Conservation (phyloP, 2,888 invertebrate species). For the Limenitis camilla region DNA sequence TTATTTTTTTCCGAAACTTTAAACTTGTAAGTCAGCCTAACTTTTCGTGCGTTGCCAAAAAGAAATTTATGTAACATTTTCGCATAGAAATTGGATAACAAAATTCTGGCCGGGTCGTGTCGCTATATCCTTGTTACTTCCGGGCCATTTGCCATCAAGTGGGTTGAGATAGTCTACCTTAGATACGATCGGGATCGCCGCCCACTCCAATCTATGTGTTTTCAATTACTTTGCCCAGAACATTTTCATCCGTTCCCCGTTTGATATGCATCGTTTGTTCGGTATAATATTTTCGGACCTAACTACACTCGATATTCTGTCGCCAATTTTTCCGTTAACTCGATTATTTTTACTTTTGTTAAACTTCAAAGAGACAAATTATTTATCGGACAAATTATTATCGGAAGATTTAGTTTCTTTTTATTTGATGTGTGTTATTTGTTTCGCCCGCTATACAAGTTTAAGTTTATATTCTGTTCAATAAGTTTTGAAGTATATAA, state of each 20-base stretch:
- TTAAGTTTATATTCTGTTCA: too few species aligned
- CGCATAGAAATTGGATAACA: constrained; percentile 48
- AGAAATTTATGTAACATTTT: constrained; percentile 41
- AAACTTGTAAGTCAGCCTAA: background rate
- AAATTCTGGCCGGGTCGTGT: constrained; percentile 51
- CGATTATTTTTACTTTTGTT: background rate
- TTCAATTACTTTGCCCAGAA: constrained; percentile 50
- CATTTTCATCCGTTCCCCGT: constrained; percentile 21
- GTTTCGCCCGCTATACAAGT: too few species aligned
- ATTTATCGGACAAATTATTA: too few species aligned
- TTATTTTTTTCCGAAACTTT: background rate
- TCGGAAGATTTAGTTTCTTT: too few species aligned
- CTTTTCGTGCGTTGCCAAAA: constrained; percentile 31
- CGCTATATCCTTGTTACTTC: constrained; percentile 63
- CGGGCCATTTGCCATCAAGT: constrained; percentile 66
- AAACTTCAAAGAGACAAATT: too few species aligned
- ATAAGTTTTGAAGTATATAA: too few species aligned
- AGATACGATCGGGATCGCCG: constrained; percentile 53
- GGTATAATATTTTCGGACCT: constrained; percentile 10
- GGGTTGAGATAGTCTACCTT: constrained; percentile 67
- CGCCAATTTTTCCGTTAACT: background rate
- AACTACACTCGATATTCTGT: constrained; percentile 2
- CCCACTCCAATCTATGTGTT: constrained; percentile 51
- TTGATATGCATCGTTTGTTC: constrained; percentile 19
- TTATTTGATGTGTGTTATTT: too few species aligned